A percentile compares a stretch with the other conserved stretches of the same genome.
Evolutionary conservation across 2,888 invertebrate species (phyloP).

Genomic region (Dicyrtomina minuta): DNA sequence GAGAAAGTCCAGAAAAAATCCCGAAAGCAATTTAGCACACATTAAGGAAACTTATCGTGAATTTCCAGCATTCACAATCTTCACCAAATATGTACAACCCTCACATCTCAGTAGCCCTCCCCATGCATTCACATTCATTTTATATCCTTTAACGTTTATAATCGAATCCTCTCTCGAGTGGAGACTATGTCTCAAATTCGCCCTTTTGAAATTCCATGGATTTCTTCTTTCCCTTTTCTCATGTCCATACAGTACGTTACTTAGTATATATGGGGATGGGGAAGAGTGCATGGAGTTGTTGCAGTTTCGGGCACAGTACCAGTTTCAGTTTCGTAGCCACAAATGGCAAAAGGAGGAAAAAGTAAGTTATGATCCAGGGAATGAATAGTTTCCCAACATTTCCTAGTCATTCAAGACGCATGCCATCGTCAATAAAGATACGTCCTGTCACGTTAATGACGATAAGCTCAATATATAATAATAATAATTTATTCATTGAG

Average conservation of each 20-base stretch:
- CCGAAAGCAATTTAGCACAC: slow-evolving; percentile 51
- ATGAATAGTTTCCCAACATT: slow-evolving; percentile 8
- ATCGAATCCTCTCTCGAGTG: not conserved
- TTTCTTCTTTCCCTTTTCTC: slow-evolving; percentile 10
- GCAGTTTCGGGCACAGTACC: too few species aligned
- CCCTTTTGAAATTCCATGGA: not conserved
- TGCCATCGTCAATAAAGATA: slow-evolving; percentile 6
- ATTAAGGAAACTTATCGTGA: slow-evolving; percentile 52
- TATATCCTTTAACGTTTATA: not conserved
- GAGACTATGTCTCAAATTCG: slow-evolving; percentile 1
- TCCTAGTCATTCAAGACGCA: not conserved
- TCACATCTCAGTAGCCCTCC: too few species aligned
- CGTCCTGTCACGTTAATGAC: slow-evolving; percentile 25
- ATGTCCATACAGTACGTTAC: too few species aligned
- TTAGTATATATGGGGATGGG: too few species aligned
- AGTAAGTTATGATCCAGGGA: slow-evolving; percentile 8
- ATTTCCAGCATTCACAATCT: slow-evolving; percentile 44
- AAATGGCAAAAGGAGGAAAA: slow-evolving; percentile 2
- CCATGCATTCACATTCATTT: not conserved
- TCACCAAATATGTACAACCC: too few species aligned
- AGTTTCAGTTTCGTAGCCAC: not conserved
- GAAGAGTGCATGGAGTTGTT: too few species aligned
- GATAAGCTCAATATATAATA: slow-evolving; percentile 33
- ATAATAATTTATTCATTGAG: slow-evolving; percentile 27
- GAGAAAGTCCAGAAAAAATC: slow-evolving; percentile 42